A percentile compares a stretch with the other conserved stretches of the same genome.
phyloP scores from a whole-genome alignment of 2,797 vertebrate genomes.

The Glossophaga mutica region DNA sequence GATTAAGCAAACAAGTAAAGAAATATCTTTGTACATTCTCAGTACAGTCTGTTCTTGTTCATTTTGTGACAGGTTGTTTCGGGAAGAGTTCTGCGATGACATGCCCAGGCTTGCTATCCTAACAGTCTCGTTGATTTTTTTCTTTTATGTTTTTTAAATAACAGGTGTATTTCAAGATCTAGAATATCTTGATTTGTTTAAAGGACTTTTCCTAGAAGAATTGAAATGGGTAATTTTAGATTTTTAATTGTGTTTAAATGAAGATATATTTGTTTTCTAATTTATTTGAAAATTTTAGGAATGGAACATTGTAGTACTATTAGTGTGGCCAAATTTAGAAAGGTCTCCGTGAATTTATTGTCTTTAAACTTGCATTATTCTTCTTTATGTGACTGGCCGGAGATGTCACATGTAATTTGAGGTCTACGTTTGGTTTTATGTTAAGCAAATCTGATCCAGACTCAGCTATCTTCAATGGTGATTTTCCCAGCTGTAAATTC shows the following conservation, averaged over 20 bases:
- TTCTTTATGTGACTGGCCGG: neutral
- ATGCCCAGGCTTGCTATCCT: neutral
- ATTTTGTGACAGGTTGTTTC: neutral
- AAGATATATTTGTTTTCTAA: neutral
- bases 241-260: constrained; percentile 4
- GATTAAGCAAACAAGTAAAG: neutral
- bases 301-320: neutral
- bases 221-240: neutral
- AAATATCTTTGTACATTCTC: neutral
- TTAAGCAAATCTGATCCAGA: constrained; percentile 30
- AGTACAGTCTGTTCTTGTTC: neutral
- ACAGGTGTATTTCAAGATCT: constrained; percentile 10
- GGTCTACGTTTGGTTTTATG: constrained; percentile 26
- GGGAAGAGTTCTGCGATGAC: neutral
- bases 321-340: neutral
- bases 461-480: constrained; percentile 30
- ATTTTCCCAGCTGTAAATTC: constrained; percentile 51
- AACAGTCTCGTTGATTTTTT: neutral
- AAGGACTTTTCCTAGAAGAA: neutral
- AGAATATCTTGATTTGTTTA: neutral
- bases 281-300: constrained; percentile 14
- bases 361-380: neutral
- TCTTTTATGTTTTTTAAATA: neutral
- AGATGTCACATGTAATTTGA: constrained; percentile 52
- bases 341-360: neutral